Evolutionary conservation across 2,113 vertebrate species (phyloP), one percentile per base, ranked within the genome.

Genomic region (Pavo muticus): DNA sequence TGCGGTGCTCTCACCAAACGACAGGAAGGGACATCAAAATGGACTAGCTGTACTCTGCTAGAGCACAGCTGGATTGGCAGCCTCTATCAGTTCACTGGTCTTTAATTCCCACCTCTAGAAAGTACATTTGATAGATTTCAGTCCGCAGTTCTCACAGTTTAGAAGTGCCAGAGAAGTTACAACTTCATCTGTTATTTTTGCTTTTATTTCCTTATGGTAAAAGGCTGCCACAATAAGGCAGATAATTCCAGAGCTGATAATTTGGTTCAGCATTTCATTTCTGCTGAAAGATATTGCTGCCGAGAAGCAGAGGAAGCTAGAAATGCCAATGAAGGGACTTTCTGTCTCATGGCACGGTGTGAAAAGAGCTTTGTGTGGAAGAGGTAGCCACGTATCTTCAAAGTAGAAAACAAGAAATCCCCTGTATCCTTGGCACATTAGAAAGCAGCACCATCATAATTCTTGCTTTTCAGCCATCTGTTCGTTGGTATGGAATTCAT

Each of bases 21-120:
- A 56, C 73, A 83, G 30, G 35, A 71, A 84, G 56, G 23, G 68
- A 57, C 18, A 0, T 15, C 37, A 10, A 21, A 45, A 35, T 47
- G 29, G 37, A 30, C 19, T 60, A 72, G 35, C 29, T n/a, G 40
- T 68, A 59, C 32, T 21, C 50, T 86, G 61, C 47, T 52, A 30
- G 88, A 59, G 47, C 47, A 39, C 47, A 35, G 47, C 29, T 84
- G 60, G 92, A 60, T n/a, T 77, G 75, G n/a, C 87, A 94, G 40
- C 17, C 42, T 47, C 48, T 32, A 37, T 57, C 44, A 63, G 45
- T 45, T 50, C 27, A 42, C 16, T 52, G 30, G 47, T 67, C 42
- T 70, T 75, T 82, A 93, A 75, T 82, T 91, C 48, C 91, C 67
- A 87, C 29, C 30, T 87, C 84, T 30, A 69, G 23, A 78, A 87